Evolutionary conservation across 2,113 vertebrate genomes (phyloP).

Genomic region (Pseudorhombus dupliciocellatus): DNA sequence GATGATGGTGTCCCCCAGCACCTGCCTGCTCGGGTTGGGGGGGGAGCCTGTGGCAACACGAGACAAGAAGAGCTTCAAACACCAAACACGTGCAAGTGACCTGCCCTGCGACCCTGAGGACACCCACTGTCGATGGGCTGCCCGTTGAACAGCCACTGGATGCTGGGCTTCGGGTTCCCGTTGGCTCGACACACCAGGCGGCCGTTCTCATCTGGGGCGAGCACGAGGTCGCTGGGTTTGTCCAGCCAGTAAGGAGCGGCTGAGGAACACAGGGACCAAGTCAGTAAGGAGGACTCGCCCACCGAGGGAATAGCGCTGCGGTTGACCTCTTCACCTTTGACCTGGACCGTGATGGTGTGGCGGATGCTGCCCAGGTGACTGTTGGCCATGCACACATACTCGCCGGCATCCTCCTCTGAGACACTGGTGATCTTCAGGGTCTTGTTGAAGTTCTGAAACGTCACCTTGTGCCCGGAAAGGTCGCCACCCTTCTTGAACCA

Average conservation of each 20-base stretch:
- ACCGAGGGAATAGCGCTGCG: too few species aligned
- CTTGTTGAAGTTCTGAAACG: slow-evolving; percentile 92
- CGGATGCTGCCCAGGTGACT: slow-evolving; percentile 93
- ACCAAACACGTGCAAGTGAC: too few species aligned
- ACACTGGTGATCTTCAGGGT: slow-evolving; percentile 88
- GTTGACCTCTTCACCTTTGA: slow-evolving; percentile 90
- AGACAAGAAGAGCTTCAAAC: too few species aligned
- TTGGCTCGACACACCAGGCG: slow-evolving; percentile 92
- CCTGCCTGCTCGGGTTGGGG: slow-evolving; percentile 84
- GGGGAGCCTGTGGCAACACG: slow-evolving; percentile 72
- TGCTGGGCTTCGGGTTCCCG: slow-evolving; percentile 92
- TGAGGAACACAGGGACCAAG: slow-evolving; percentile 54
- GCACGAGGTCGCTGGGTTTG: slow-evolving; percentile 90
- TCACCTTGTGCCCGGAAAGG: slow-evolving; percentile 87
- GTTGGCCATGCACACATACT: slow-evolving; percentile 94
- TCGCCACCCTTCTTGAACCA: slow-evolving; percentile 98
- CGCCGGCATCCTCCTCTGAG: slow-evolving; percentile 94
- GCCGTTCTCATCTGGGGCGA: slow-evolving; percentile 91
- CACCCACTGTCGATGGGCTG: slow-evolving; percentile 87
- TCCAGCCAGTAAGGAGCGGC: slow-evolving; percentile 97
- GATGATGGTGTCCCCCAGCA: slow-evolving; percentile 91
- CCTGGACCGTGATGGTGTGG: slow-evolving; percentile 93
- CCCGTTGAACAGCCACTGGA: slow-evolving; percentile 93
- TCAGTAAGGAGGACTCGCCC: not conserved
- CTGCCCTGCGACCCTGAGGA: too few species aligned